A percentile compares a stretch with the other conserved stretches of the same genome.
Evolutionary conservation across 1,140 invertebrate genomes (phyloP).

Genomic region (Drosophila seguyi): DNA sequence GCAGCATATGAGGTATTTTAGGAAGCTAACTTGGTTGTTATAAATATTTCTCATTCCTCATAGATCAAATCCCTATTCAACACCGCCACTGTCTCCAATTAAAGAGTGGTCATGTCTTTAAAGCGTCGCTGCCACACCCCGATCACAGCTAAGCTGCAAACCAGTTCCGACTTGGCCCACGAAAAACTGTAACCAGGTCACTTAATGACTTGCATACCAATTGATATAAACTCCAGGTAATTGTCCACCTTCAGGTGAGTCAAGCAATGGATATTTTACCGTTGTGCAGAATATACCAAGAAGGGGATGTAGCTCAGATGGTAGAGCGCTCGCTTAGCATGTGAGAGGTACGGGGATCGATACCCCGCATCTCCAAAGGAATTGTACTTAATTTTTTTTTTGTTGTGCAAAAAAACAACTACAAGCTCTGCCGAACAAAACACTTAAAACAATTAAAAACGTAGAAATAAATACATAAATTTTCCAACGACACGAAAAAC

Average conservation of each 20-base stretch:
- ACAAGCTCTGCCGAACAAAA: constrained; percentile 41
- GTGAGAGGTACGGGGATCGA: constrained; percentile 93
- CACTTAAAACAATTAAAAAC: constrained; percentile 83
- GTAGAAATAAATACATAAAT: constrained; percentile 76
- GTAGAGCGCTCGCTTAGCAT: constrained; percentile 94
- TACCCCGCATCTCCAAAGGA: constrained; percentile 88
- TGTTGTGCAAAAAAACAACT: constrained; percentile 14
- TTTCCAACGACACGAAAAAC: constrained; percentile 33
- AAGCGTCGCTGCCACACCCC: constrained; percentile 44
- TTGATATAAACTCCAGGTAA: constrained; percentile 33
- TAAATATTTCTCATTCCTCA: neutral
- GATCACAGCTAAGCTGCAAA: constrained; percentile 43
- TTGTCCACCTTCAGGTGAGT: constrained; percentile 17
- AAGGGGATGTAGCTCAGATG: constrained; percentile 86
- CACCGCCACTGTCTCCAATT: constrained; percentile 1
- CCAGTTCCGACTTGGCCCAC: constrained; percentile 57
- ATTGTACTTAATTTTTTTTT: too few relatives aligned
- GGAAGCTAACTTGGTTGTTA: neutral
- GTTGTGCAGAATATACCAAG: constrained; percentile 6
- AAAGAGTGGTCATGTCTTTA: constrained; percentile 28
- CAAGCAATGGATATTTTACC: constrained; percentile 20
- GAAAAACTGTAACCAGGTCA: constrained; percentile 25
- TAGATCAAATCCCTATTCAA: neutral
- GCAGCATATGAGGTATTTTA: neutral
- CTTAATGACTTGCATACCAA: constrained; percentile 37